Evolutionary conservation across 1,140 invertebrate species (phyloP), one percentile per base, ranked within the genome.

Genomic region (Drosophila eugracilis): DNA sequence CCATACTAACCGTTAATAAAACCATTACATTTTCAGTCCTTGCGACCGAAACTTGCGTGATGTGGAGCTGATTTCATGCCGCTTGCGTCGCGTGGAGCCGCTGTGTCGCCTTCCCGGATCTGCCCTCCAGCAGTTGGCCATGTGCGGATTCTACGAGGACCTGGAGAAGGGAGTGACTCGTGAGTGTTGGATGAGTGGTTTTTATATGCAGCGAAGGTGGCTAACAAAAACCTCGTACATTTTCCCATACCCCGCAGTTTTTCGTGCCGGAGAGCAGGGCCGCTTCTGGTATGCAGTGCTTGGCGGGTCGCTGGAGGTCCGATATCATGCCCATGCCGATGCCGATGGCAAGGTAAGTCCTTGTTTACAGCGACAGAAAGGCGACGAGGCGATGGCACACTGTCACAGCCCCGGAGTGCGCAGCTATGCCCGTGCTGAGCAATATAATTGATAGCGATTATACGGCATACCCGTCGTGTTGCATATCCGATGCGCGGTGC

Each of bases 281-380:
- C 94, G 95, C 57, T 96, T 95, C 90, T 96, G 95, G 95, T 96
- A 96, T 91, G 95, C 94, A 14, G 95, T 96, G 5, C 92, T 96
- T 50, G 93, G 94, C 15, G 96, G 96, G 7, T 94, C 94, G 15
- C 84, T 96, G 45, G 95, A 95, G 85, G 95, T 96, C 6, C 91
- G 94, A 41, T 93, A 94, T 36, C 93, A 94, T 66, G 93, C 93
- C 32, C 83, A 86, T 17, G 92, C 93, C 45, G 92, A 94, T 72
- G 89, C 83, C 52, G 93, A 94, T 75, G 92, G 90, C 59, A 94
- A 94, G 91, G 93, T 94, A 91, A 92, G 89, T 88, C 57, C 41
- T 3, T 22, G 34, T n/a, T 55, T 41, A 14, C 53, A 53, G 44
- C n/a, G n/a, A n/a, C 36, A 49, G n/a, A 22, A 15, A 30, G 15